Conservation (phyloP, 2,888 invertebrate genomes). For the Cataglyphis altisquamis region DNA sequence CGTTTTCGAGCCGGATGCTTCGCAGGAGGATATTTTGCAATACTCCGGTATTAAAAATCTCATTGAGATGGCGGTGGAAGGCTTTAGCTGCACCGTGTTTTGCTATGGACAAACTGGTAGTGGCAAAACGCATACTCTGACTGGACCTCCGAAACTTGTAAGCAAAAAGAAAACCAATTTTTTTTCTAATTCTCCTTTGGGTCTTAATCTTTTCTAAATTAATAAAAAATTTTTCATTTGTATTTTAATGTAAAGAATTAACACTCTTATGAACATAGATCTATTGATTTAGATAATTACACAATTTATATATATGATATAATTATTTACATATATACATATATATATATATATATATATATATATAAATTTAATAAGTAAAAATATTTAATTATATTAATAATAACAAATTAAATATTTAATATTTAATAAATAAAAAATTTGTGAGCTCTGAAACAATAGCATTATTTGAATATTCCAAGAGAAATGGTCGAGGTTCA, state of each 20-base stretch:
- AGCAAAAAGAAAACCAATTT: slow-evolving; percentile 20
- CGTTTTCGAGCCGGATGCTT: slow-evolving; percentile 96
- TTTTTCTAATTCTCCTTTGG: neutral
- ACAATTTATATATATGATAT: neutral
- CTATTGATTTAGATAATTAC: neutral
- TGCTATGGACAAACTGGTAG: slow-evolving; percentile 99
- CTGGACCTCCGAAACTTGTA: slow-evolving; percentile 95
- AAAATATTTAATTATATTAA: no score
- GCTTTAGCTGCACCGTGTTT: slow-evolving; percentile 97
- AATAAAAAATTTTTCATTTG: neutral
- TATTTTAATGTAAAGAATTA: neutral
- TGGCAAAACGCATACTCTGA: slow-evolving; percentile 98
- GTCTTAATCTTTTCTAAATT: neutral
- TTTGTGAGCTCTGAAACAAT: neutral
- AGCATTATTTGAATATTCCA: neutral
- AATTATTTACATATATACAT: no score
- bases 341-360: no score
- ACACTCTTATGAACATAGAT: neutral
- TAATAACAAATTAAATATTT: no score
- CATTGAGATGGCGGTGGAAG: slow-evolving; percentile 97
- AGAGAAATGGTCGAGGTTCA: neutral
- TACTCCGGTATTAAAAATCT: slow-evolving; percentile 96
- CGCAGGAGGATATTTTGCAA: slow-evolving; percentile 94
- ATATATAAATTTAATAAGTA: no score
- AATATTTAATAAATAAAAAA: neutral